Evolutionary conservation across 2,113 vertebrate species (phyloP), one percentile per base, ranked within the genome.

Genomic region (Phoxinus phoxinus): DNA sequence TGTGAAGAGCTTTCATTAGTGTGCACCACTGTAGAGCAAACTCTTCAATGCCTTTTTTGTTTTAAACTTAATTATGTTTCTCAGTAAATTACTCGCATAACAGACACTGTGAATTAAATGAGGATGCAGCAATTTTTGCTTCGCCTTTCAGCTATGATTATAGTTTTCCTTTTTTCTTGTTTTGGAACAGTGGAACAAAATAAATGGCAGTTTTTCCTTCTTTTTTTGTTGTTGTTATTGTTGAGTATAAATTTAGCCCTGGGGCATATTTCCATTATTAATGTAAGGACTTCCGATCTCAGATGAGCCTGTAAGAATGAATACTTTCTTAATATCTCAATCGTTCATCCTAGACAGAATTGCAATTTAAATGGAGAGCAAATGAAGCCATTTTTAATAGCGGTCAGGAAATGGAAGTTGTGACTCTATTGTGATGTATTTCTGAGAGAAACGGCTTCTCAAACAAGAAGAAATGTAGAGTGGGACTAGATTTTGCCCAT

Each of bases 1-100:
- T 63, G 78, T 61, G 61, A 81, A 46, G 15, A 80, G 56, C 35
- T 59, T 80, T 80, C 77, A 80, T 80, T 80, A 80, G 77, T 80
- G 53, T 80, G 53, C 21, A 61, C 32, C 15, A 44, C 35, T 25
- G 21, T 61, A 37, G 76, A 79, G 51, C 11, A 37, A n/a, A 59
- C 23, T 23, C 23, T 25, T 61, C 61, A 27, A 59, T 5, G 21
- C 3, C 32, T 25, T 79, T 79, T 56, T 79, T 79, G 23, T 79
- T 61, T 37, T 61, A 61, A 80, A 41, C 77, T 27, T 61, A 53
- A 56, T 77, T 58, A 61, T 80, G 53, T 41, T 80, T 80, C 35
- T 80, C 58, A 41, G 53, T 80, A 41, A 61, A 80, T 63, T 80
- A 80, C 21, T 12, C 56, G 44, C 61, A 80, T 25, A 44, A 23